Base-by-base conservation (phyloP, 2,113 vertebrate genomes). In the Ramphastos sulfuratus region DNA sequence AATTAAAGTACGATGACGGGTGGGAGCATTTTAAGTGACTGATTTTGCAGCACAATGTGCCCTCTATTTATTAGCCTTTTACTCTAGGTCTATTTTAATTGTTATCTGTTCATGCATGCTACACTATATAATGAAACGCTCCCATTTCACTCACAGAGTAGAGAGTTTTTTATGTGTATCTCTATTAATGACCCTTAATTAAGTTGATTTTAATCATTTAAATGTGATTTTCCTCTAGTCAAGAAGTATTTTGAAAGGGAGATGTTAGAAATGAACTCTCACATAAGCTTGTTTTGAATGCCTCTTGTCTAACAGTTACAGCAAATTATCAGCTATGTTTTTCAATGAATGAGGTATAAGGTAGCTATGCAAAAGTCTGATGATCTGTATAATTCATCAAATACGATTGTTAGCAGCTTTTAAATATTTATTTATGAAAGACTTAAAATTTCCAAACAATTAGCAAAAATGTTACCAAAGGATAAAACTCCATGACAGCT, bases 181-280 rank as follows among this genome's bases (percentile, higher is more conserved):
- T 97, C 96, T 97, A 95, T 94, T 97, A 97, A 97, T 97, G 97
- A 98, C 97, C 98, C 97, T 97, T 98, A 97, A 98, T 97, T 98
- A 98, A 98, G 92, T 85, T 63, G 78, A 98, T 98, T 98, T 98
- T 97, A 97, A 90, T 96, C 71, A 96, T 96, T 97, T 97, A 97
- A 97, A 96, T 96, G 76, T 87, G 96, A 97, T 97, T 98, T 97
- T 97, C 96, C 96, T 96, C 95, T 96, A 96, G 96, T 97, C 97
- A 98, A 97, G 96, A 98, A 97, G 95, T 97, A 97, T 97, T 96
- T 97, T 97, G 93, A 96, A 93, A 61, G 25, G 85, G 93, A 89
- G 87, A 69, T 94, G 82, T 80, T 95, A 92, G 81, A 91, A 97
- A 94, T 81, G 87, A 97, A 97, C 96, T 96, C 95, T 90, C 92